phyloP scores from a whole-genome alignment of 2,113 vertebrate genomes.

The Papio anubis region DNA sequence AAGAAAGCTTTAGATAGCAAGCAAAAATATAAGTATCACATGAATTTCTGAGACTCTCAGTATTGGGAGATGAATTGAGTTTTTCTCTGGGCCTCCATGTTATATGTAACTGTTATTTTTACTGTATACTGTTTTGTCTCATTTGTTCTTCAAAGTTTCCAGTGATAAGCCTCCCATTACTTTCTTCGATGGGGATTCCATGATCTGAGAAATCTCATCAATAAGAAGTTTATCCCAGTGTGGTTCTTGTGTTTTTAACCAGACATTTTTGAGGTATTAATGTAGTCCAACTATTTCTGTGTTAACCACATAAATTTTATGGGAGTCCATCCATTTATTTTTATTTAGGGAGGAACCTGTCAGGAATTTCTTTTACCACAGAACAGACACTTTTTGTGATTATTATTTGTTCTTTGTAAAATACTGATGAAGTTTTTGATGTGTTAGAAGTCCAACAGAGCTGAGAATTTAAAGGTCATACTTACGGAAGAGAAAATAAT shows the following conservation, averaged over 20 bases:
- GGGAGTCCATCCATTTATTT: slow-evolving; percentile 77
- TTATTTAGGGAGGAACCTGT: slow-evolving; percentile 80
- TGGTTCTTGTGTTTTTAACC: slow-evolving; percentile 67
- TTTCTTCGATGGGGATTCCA: slow-evolving; percentile 37
- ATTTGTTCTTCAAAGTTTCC: slow-evolving; percentile 5
- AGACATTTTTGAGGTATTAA: slow-evolving; percentile 80
- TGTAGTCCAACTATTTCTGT: slow-evolving; percentile 74
- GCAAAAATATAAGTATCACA: neutral
- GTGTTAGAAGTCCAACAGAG: slow-evolving; percentile 55
- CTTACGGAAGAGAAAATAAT: slow-evolving; percentile 47
- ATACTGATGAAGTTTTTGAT: slow-evolving; percentile 51
- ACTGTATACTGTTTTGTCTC: neutral
- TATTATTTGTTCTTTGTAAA: slow-evolving; percentile 75
- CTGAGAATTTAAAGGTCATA: slow-evolving; percentile 63
- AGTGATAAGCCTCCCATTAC: slow-evolving; percentile 41
- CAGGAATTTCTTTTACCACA: slow-evolving; percentile 75
- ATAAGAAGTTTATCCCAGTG: slow-evolving; percentile 72
- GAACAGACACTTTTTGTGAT: slow-evolving; percentile 73
- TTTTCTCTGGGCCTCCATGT: neutral
- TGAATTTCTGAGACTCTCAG: neutral
- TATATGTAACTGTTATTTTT: neutral
- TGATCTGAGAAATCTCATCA: slow-evolving; percentile 58
- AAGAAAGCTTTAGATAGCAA: neutral
- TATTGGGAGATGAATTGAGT: neutral
- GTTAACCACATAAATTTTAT: slow-evolving; percentile 74